Base-by-base conservation (phyloP, 2,797 vertebrate genomes). In the Lagodon rhomboides region DNA sequence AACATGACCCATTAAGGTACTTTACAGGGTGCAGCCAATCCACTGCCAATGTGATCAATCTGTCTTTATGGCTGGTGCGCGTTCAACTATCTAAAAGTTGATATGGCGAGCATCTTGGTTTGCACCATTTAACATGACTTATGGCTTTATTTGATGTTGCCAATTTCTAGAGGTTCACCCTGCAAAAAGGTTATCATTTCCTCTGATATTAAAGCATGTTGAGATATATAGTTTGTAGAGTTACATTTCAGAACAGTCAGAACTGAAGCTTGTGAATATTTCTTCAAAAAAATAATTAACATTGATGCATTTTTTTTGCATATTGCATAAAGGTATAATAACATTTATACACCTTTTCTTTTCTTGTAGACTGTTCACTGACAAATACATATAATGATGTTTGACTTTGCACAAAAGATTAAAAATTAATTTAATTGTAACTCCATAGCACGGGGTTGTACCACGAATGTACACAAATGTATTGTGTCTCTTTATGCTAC, bases 101-200 rank as follows among this genome's bases (percentile, higher is more conserved):
- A 55, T 47, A 22, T n/a, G 18, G n/a, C 41, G 41, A 3, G 22
- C 0, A 12, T n/a, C 51, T 55, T 41, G 17, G 61, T 74, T 70
- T 69, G 71, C 63, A 13, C 41, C 64, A 15, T 83, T 77, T 49
- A 73, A 68, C 44, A 0, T 76, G 75, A 82, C 43, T 44, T 23
- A 47, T 23, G 51, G 38, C 54, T 67, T 67, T 17, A 44, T 68
- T 79, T 71, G 15, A 53, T 58, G 46, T 71, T 65, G n/a, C n/a
- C 17, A 17, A 49, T 77, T 58, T 47, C 47, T 13, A 5, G 9
- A 75, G 11, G 43, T 63, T 68, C 65, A 60, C 6, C 5, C 12
- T 43, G 9, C 5, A 15, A 22, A 22, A 41, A 43, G 30, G 41
- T 16, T 53, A 49, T 62, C 1, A 27, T 67, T 53, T 76, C 23